Base-by-base conservation (phyloP, 2,113 vertebrate species). In the Hipposideros armiger region DNA sequence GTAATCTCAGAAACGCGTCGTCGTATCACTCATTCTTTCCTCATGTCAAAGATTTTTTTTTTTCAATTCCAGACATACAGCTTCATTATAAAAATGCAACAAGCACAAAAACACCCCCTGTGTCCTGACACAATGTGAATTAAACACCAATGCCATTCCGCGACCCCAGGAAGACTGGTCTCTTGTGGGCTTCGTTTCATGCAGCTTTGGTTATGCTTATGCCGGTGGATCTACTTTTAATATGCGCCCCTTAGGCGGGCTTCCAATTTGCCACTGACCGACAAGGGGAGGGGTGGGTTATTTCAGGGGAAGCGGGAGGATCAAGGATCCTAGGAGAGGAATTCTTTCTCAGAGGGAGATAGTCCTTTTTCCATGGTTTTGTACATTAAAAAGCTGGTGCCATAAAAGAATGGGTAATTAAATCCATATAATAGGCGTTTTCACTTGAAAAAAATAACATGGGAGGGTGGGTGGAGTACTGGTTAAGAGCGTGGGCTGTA, bases 81-180 rank as follows among this genome's bases (percentile, higher is more conserved):
- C 95, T 97, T 97, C 77, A 93, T 96, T 94, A 96, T 62, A 66
- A 91, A 96, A 95, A 96, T 84, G 91, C 60, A 80, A 54, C 26
- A 19, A 66, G 52, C 86, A 24, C n/a, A 30, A 66, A 52, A 78
- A 85, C 26, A 28, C 58, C 87, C 87, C 16, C 83, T 30, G 8
- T 5, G 77, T 91, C 50, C 77, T 16, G 45, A 88, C 47, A 4
- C 58, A 20, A 15, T n/a, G 81, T 87, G 95, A 83, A 96, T 87
- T 73, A 97, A 98, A 96, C 90, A 78, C 22, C 40, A 15, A 78
- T 50, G 26, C 28, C 6, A n/a, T 60, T 69, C 73, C 95, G 93
- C 52, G 11, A 1, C 50, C 81, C 45, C 80, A 62, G 20, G 76
- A 91, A 95, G 40, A 60, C 32, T 7, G 50, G 50, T 28, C 28